Evolutionary conservation across 2,113 vertebrate genomes (phyloP).

Genomic region (Aepyceros melampus): DNA sequence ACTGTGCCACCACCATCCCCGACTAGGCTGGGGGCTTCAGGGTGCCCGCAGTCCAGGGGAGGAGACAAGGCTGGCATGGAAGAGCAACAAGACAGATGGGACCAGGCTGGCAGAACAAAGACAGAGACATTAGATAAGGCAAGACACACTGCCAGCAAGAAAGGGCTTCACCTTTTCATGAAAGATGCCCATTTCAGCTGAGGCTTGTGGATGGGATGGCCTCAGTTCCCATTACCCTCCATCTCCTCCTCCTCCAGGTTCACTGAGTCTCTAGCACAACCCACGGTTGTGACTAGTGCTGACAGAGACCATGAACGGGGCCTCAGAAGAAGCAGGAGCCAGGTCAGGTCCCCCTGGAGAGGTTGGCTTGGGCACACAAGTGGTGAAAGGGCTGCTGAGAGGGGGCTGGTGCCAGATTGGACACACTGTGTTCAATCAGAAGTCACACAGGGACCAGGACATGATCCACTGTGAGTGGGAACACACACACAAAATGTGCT

Average conservation of each 20-base stretch:
- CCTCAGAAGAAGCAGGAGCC: neutral
- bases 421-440: neutral
- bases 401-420: neutral
- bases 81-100: neutral
- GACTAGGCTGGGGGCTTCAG: neutral
- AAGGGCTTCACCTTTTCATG: neutral
- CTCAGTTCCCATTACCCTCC: neutral
- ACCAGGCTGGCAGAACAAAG: neutral
- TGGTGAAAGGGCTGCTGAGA: neutral
- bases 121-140: neutral
- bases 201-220: fast-evolving
- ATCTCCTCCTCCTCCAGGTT: neutral
- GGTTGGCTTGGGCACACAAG: neutral
- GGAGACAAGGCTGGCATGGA: neutral
- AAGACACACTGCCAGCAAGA: neutral
- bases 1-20: neutral
- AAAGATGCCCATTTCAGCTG: neutral
- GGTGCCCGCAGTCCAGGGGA: neutral
- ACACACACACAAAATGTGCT: neutral
- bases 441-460: neutral
- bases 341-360: neutral
- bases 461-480: neutral
- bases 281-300: neutral
- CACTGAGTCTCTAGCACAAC: neutral
- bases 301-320: neutral